Percentiles rank a stretch among this genome's conserved stretches.
Conservation (phyloP, 2,113 vertebrate genomes). For the Microcebus murinus region DNA sequence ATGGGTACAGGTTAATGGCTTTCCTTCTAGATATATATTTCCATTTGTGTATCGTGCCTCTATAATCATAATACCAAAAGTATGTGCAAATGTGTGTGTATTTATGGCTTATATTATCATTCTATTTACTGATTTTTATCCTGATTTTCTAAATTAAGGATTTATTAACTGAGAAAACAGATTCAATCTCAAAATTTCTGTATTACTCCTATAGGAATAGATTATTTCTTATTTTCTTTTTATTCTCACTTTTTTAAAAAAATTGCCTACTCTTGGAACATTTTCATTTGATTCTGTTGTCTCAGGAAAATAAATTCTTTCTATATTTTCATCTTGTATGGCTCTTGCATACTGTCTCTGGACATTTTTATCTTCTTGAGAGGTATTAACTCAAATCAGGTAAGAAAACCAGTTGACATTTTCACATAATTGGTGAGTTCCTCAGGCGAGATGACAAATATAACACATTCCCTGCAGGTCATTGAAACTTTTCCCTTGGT, state of each 20-base stretch:
- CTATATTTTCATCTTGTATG: not conserved
- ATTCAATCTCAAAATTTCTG: not conserved
- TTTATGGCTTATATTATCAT: not conserved
- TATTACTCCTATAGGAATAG: not conserved
- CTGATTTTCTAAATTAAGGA: not conserved
- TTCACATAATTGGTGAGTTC: constrained; percentile 56
- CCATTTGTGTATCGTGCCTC: not conserved
- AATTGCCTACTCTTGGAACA: not conserved
- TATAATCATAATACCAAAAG: not conserved
- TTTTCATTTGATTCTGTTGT: not conserved
- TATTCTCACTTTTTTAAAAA: not conserved
- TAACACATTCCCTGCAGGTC: not conserved
- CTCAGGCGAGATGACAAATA: constrained; percentile 55
- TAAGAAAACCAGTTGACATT: constrained; percentile 53
- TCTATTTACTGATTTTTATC: not conserved
- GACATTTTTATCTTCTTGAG: not conserved
- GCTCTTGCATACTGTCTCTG: not conserved
- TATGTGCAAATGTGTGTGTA: not conserved
- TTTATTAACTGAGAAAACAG: not conserved
- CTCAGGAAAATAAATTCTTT: not conserved
- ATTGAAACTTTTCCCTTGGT: not conserved
- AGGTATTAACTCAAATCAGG: constrained; percentile 9
- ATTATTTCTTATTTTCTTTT: not conserved
- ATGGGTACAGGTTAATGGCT: not conserved
- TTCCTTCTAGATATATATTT: not conserved